Percentiles rank a stretch among this genome's conserved stretches.
Conservation (phyloP, 2,888 invertebrate genomes). For the Drosophila multiciliata region DNA sequence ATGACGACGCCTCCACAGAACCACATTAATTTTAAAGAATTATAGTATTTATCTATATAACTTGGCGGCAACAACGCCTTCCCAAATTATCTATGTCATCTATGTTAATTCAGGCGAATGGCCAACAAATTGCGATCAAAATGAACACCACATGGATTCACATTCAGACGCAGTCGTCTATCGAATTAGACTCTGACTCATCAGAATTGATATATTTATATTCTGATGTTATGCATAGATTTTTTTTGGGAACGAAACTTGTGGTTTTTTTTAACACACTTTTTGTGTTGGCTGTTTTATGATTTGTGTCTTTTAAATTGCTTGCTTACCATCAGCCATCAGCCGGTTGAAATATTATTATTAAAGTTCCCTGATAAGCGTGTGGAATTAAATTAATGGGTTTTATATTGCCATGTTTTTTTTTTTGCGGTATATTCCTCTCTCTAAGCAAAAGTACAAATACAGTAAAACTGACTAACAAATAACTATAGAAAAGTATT, state of each 20-base stretch:
- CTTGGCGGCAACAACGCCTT: slow-evolving; percentile 21
- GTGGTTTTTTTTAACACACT: slow-evolving; percentile 27
- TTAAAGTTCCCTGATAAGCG: slow-evolving; percentile 53
- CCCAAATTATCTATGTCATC: slow-evolving; percentile 47
- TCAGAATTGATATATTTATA: slow-evolving; percentile 36
- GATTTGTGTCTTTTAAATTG: slow-evolving; percentile 76
- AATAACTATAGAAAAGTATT: background rate
- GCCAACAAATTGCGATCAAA: slow-evolving; percentile 32
- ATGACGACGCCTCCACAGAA: slow-evolving; percentile 12
- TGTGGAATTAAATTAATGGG: slow-evolving; percentile 54
- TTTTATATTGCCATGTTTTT: slow-evolving; percentile 16
- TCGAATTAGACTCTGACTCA: slow-evolving; percentile 54
- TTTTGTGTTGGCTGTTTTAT: slow-evolving; percentile 27
- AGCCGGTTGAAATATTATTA: slow-evolving; percentile 50
- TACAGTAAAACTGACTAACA: background rate
- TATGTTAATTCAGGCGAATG: slow-evolving; percentile 45
- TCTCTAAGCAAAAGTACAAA: background rate
- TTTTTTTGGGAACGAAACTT: slow-evolving; percentile 36
- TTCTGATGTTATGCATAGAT: slow-evolving; percentile 24
- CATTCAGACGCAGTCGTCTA: slow-evolving; percentile 34
- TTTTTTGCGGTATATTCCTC: background rate
- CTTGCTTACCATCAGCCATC: slow-evolving; percentile 36
- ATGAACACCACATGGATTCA: slow-evolving; percentile 16
- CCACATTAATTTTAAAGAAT: slow-evolving; percentile 23
- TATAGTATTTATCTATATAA: slow-evolving; percentile 14